Conservation (phyloP, 2,797 vertebrate species). For the Acrocephalus scirpaceus region DNA sequence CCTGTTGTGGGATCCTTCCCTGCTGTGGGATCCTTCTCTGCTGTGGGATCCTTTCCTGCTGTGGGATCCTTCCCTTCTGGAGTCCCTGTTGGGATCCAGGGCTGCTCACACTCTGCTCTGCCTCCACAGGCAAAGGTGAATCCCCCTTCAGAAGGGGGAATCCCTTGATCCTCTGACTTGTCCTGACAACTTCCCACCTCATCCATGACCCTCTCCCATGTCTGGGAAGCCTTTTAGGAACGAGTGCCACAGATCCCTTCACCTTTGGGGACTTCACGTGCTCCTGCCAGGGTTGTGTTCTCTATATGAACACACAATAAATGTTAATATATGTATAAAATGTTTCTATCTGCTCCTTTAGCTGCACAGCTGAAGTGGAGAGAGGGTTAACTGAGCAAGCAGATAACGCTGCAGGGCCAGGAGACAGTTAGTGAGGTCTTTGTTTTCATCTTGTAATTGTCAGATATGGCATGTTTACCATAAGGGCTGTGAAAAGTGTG, state of each 20-base stretch:
- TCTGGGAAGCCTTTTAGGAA: neutral
- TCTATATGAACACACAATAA: neutral
- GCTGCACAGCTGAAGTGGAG: neutral
- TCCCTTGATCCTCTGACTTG: neutral
- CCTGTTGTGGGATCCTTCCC: neutral
- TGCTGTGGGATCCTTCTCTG: neutral
- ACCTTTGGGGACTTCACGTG: neutral
- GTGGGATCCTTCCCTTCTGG: neutral
- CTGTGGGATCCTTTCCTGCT: neutral
- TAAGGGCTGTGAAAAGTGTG: conserved; percentile 64
- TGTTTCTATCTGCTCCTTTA: neutral
- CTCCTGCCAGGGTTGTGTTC: neutral
- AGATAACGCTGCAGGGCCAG: conserved; percentile 27
- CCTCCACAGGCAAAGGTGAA: neutral
- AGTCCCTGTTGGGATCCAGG: neutral
- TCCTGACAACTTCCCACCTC: neutral
- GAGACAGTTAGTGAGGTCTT: conserved; percentile 58
- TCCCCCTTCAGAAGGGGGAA: neutral
- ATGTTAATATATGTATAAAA: neutral
- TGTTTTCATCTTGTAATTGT: conserved; percentile 66
- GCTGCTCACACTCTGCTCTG: neutral
- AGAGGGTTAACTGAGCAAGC: conserved; percentile 45
- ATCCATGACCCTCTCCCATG: neutral
- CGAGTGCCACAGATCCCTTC: neutral
- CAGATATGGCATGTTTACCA: conserved; percentile 66